Base-by-base conservation (phyloP, 2,113 vertebrate genomes). In the Cynoglossus semilaevis region DNA sequence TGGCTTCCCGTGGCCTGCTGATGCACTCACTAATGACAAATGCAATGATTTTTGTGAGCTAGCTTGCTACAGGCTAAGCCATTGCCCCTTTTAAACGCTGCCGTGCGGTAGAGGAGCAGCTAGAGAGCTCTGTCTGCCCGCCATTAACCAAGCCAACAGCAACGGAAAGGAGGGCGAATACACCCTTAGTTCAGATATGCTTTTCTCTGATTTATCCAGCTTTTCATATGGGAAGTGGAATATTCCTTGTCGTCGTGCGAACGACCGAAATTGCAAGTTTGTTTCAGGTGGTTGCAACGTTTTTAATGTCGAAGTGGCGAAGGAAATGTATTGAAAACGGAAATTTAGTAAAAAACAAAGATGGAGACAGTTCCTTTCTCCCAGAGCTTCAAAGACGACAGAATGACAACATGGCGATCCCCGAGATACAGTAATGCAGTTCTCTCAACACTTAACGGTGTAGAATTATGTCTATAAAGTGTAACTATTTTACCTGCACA, bases 391-490 rank as follows among this genome's bases (percentile, higher is more conserved):
- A 89, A 87, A 91, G 89, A 91, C 88, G 85, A 88, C 88, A 87
- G 89, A 85, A 86, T 85, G 88, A 89, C 91, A 92, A 92, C 90
- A 92, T 92, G 91, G 91, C 89, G 91, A 88, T 76, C 84, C 86
- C 83, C 67, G 56, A 83, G 78, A 85, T 63, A 80, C 87, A 84
- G 85, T 85, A 29, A 81, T 82, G 81, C 87, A 69, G 82, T 57
- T 74, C 80, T 85, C 75, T 63, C 56, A 77, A 81, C 80, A 69
- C 76, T 78, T 58, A 19, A 41, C 40, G 69, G 55, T 65, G 46
- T 63, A 51, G 58, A 53, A 17, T 54, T 51, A 40, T 76, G 56
- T 50, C 63, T 69, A 45, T 15, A 38, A 47, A 43, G 13, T 67
- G 44, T 49, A 41, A 53, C 59, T 58, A 7, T 6, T 43, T 18